Percentiles rank a stretch among this genome's conserved stretches.
Conservation (phyloP, 1,140 invertebrate genomes). For the Helicoverpa armigera region DNA sequence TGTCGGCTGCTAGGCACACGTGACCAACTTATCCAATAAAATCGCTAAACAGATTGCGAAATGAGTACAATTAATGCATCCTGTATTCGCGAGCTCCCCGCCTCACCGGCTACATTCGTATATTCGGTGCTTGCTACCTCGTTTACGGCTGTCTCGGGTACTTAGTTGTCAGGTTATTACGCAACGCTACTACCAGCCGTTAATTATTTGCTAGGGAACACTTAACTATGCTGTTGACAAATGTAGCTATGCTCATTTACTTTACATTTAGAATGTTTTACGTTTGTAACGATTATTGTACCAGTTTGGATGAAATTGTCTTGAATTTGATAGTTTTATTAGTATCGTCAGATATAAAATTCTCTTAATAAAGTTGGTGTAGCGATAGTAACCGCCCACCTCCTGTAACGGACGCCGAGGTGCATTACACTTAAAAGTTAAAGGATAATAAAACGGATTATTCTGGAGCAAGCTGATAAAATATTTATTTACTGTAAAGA, state of each 20-base stretch:
- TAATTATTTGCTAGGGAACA: constrained; percentile 50
- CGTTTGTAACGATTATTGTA: neutral
- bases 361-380: constrained; percentile 22
- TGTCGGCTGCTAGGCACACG: constrained; percentile 1
- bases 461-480: neutral
- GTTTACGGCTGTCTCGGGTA: constrained; percentile 26
- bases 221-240: constrained; percentile 53
- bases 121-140: constrained; percentile 25
- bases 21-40: constrained; percentile 48
- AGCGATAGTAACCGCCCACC: constrained; percentile 6
- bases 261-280: constrained; percentile 23
- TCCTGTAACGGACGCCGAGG: neutral
- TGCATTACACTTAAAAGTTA: constrained; percentile 26
- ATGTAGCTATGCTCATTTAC: constrained; percentile 50
- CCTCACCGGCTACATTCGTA: constrained; percentile 4
- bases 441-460: constrained; percentile 18
- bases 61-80: constrained; percentile 48
- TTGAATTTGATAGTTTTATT: constrained; percentile 10
- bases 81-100: neutral
- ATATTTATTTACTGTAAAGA: neutral
- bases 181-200: constrained; percentile 42
- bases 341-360: constrained; percentile 4
- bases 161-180: constrained; percentile 51
- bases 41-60: constrained; percentile 44
- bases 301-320: neutral